Base-by-base conservation (phyloP, 2,113 vertebrate species). In the Etheostoma cragini region DNA sequence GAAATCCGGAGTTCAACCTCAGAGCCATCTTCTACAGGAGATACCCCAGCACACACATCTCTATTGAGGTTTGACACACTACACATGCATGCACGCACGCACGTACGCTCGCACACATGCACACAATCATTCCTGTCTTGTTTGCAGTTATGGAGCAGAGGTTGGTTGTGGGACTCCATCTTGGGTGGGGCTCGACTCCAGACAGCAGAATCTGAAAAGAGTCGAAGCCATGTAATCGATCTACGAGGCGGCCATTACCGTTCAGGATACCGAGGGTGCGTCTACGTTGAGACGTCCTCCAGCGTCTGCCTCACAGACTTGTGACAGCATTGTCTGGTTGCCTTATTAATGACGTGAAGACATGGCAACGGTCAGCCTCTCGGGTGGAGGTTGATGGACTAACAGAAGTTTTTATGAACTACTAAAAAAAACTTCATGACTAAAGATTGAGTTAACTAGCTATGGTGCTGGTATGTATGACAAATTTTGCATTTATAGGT, bases 1-100 rank as follows among this genome's bases (percentile, higher is more conserved):
- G 86, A 71, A 95, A 87, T 86, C 96, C 95, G 0, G 95, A 96
- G 70, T 96, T 96, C 81, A 95, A 96, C 88, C 83, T 94, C 38
- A 94, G 95, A 65, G 77, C 91, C 22, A 92, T 96, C 61, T 96
- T 96, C 89, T 96, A 96, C 88, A 94, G 94, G 70, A 94, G 93
- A 84, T 78, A 87, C 45, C 94, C 93, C 8, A 42, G 87, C 24
- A 64, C 84, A 12, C 88, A 94, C 75, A 94, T 96, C 72, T 85
- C 87, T 35, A 75, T 95, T 3, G 90, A 96, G 94, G 94, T 94
- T 52, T 71, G 76, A 42, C 75, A 7, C 69, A 2, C 10, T 58
- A 56, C 60, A 15, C 22, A 21, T 17, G 47, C 17, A 57, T 15
- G 14, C 30, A 17, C 17, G 21, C 26, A 53, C 42, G 17, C 49